Conservation (phyloP, 2,113 vertebrate genomes). For the Dicentrarchus labrax region DNA sequence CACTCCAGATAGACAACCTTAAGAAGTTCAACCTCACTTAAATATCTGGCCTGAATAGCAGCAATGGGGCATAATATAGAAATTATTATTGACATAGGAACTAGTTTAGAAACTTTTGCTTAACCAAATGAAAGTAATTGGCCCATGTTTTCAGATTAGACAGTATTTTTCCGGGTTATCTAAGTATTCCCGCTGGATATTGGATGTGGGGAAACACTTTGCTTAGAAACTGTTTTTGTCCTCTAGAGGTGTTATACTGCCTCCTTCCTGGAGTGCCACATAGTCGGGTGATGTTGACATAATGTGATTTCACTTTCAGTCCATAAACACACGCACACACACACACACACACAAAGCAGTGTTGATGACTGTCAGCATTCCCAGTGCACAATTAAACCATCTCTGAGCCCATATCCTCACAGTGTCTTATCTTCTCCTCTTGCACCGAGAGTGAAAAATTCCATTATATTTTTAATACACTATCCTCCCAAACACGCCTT, state of each 20-base stretch:
- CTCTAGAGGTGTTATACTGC: slow-evolving; percentile 14
- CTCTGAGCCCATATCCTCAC: slow-evolving; percentile 27
- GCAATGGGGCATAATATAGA: slow-evolving; percentile 12
- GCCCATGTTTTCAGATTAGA: background rate
- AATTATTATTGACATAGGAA: slow-evolving; percentile 24
- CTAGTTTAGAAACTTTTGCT: background rate
- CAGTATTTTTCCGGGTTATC: background rate
- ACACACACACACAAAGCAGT: slow-evolving; percentile 39
- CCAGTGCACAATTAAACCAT: slow-evolving; percentile 41
- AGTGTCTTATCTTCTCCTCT: slow-evolving; percentile 52
- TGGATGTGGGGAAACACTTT: background rate
- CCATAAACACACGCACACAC: slow-evolving; percentile 38
- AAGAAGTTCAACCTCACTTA: slow-evolving; percentile 1
- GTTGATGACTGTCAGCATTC: slow-evolving; percentile 35
- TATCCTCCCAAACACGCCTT: slow-evolving; percentile 44
- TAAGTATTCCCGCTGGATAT: background rate
- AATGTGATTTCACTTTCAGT: slow-evolving; percentile 46
- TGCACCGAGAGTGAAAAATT: slow-evolving; percentile 28
- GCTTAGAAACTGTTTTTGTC: background rate
- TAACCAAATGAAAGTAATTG: slow-evolving; percentile 4
- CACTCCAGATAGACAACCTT: slow-evolving; percentile 41
- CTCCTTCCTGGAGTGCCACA: slow-evolving; percentile 35
- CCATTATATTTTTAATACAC: slow-evolving; percentile 36
- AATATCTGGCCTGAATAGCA: slow-evolving; percentile 25
- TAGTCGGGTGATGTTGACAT: slow-evolving; percentile 33